Conservation (phyloP, 2,888 invertebrate genomes). For the Rhimphoctona megacephalus region DNA sequence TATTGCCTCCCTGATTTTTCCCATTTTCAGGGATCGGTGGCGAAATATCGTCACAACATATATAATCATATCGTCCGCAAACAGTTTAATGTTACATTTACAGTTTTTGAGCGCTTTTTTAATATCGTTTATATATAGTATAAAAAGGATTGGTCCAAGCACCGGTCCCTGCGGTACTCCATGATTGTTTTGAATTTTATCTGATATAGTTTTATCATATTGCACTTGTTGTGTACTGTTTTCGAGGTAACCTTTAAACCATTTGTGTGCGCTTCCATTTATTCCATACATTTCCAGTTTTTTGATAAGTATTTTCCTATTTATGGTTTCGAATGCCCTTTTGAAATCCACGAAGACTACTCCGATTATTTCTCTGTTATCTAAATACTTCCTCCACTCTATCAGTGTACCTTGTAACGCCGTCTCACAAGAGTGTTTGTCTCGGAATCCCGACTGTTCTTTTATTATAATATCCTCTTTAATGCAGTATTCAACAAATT, state of each 20-base stretch:
- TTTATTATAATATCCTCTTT: too few species aligned
- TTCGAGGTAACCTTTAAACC: not conserved
- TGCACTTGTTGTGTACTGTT: constrained; percentile 6
- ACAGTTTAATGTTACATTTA: not conserved
- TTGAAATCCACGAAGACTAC: too few species aligned
- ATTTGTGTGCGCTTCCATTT: not conserved
- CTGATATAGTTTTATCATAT: not conserved
- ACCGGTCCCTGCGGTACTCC: constrained; percentile 6
- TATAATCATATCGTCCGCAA: constrained; percentile 13
- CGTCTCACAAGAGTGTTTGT: too few species aligned
- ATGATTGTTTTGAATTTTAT: not conserved
- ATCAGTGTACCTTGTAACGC: too few species aligned
- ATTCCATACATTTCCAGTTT: constrained; percentile 2
- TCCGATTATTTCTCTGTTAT: too few species aligned
- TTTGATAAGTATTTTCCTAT: constrained; percentile 1
- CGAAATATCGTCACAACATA: too few species aligned
- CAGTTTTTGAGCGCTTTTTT: not conserved
- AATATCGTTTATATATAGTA: not conserved
- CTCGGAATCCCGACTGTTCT: too few species aligned
- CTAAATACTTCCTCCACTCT: too few species aligned
- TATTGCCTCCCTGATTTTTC: too few species aligned
- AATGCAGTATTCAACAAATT: too few species aligned
- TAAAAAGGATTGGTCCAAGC: not conserved
- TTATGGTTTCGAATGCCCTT: too few species aligned
- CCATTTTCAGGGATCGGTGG: too few species aligned